These are phyloP conservation scores for Drosophila quadrilineata DNA, from an alignment of 1,140 invertebrate species.

Conservation along the genomic window DNA sequence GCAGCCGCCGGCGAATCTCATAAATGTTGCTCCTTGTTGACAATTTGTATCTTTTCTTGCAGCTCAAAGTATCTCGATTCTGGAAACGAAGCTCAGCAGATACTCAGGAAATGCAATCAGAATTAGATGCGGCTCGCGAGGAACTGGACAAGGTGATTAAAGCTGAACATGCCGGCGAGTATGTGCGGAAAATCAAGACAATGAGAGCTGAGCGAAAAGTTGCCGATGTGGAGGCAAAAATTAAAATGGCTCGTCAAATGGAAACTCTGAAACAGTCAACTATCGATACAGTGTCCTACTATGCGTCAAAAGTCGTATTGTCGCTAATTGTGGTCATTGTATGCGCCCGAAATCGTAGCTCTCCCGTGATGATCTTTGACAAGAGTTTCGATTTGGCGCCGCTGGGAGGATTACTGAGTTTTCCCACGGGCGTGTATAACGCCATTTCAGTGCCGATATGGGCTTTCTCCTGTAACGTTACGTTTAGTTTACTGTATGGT, in stretches of 20 bases:
- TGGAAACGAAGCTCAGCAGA: constrained; percentile 25
- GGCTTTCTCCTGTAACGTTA: constrained; percentile 72
- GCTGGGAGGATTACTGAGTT: constrained; percentile 59
- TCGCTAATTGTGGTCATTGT: constrained; percentile 50
- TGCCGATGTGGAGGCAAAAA: constrained; percentile 38
- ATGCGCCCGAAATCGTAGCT: constrained; percentile 56
- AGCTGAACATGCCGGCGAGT: constrained; percentile 53
- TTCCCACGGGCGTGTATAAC: constrained; percentile 68
- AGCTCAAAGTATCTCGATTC: constrained; percentile 63
- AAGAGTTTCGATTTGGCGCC: constrained; percentile 61
- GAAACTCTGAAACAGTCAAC: constrained; percentile 41
- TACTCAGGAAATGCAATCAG: constrained; percentile 16
- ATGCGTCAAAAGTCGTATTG: constrained; percentile 55
- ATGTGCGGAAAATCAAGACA: constrained; percentile 55
- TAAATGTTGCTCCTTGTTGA: too few relatives aligned
- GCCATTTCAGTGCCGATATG: constrained; percentile 71
- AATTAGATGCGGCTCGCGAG: constrained; percentile 48
- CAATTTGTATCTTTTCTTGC: neutral
- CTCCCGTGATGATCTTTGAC: constrained; percentile 61
- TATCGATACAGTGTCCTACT: constrained; percentile 58
- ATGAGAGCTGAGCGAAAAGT: constrained; percentile 72
- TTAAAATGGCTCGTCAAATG: constrained; percentile 34
- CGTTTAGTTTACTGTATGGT: constrained; percentile 52
- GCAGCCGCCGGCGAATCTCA: neutral
- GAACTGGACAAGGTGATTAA: constrained; percentile 46